These are phyloP conservation scores for Notospermus geniculatus DNA, from an alignment of 1,140 invertebrate species.

Conservation along the genomic window DNA sequence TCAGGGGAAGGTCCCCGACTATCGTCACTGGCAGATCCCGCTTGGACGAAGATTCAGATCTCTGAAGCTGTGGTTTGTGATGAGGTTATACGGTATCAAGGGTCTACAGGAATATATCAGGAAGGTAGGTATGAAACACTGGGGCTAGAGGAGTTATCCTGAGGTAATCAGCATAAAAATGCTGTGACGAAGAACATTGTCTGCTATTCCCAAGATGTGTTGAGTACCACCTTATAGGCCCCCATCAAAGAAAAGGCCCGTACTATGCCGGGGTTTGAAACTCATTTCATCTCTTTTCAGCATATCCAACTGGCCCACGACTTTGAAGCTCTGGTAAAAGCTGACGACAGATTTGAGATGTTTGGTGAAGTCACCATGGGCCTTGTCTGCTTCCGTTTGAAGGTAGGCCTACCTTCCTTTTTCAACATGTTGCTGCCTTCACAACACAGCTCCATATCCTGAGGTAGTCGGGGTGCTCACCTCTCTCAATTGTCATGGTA, in stretches of 20 bases:
- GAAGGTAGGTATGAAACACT: background rate
- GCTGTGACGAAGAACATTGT: background rate
- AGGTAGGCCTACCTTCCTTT: background rate
- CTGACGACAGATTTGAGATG: background rate
- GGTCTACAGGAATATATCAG: background rate
- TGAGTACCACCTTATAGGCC: no score
- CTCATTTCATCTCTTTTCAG: background rate
- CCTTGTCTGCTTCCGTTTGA: background rate
- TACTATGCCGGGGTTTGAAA: background rate
- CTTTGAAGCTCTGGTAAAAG: background rate
- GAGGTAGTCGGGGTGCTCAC: no score
- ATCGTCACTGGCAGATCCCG: background rate
- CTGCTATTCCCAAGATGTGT: no score
- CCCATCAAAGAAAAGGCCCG: background rate
- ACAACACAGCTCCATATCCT: no score
- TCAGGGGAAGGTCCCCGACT: background rate
- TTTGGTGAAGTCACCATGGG: background rate
- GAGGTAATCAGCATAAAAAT: background rate
- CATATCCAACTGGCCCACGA: background rate
- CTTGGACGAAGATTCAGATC: background rate
- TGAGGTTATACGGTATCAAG: background rate
- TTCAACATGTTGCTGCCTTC: no score
- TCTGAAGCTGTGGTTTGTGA: constrained; percentile 1
- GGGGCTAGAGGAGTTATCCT: background rate
- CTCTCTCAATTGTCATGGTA: no score